Conservation (phyloP, 2,888 invertebrate genomes). For the Caenorhabditis uteleia region DNA sequence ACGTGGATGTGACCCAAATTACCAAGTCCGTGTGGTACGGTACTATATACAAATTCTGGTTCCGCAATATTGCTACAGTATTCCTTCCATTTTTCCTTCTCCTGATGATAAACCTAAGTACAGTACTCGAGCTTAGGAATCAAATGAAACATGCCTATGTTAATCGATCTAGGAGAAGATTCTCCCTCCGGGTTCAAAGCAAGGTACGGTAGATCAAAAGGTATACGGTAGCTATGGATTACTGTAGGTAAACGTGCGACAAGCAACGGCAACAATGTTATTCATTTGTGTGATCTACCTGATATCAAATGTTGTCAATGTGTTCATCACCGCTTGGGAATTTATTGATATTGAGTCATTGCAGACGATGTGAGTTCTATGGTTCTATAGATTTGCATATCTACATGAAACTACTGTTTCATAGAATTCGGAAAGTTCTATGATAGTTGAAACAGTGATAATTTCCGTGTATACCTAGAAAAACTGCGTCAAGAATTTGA, state of each 20-base stretch:
- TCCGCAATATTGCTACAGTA: slow-evolving; percentile 41
- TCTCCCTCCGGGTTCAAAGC: slow-evolving; percentile 27
- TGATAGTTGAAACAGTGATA: too few species aligned
- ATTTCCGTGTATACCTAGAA: too few species aligned
- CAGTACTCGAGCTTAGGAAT: slow-evolving; percentile 36
- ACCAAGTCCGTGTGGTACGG: slow-evolving; percentile 41
- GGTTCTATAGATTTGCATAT: neutral
- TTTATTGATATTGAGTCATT: slow-evolving; percentile 42
- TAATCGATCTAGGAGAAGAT: slow-evolving; percentile 16
- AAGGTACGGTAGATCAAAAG: slow-evolving; percentile 7
- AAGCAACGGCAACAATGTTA: slow-evolving; percentile 42
- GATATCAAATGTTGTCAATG: slow-evolving; percentile 40
- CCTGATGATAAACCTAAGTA: slow-evolving; percentile 35
- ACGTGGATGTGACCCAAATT: slow-evolving; percentile 39
- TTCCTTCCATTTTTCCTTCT: slow-evolving; percentile 46
- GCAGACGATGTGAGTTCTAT: slow-evolving; percentile 10
- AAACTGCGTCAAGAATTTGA: too few species aligned
- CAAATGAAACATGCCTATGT: slow-evolving; percentile 29
- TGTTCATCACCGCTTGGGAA: slow-evolving; percentile 49
- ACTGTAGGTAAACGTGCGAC: slow-evolving; percentile 39
- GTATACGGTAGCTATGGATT: neutral
- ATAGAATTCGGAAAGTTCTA: too few species aligned
- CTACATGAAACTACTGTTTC: too few species aligned
- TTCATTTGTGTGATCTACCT: slow-evolving; percentile 44
- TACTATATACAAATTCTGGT: slow-evolving; percentile 44